Evolutionary conservation across 2,888 invertebrate genomes (phyloP), one percentile per base, ranked within the genome.

Genomic region (Ormyrus nitidulus): DNA sequence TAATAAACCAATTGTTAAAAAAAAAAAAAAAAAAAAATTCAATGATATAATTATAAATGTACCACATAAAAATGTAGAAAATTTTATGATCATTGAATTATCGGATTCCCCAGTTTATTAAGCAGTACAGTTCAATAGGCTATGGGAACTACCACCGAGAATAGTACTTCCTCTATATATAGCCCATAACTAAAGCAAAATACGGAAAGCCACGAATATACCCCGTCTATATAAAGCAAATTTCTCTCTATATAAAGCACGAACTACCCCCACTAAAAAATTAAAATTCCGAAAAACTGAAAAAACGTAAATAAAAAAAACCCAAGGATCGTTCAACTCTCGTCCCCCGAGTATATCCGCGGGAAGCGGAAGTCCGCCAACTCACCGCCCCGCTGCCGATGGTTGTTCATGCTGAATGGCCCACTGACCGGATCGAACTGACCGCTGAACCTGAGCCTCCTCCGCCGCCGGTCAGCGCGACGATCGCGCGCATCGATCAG

Each of bases 401-500:
- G 70, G 85, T 87, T 85, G 86, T 86, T 89, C 89, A 89, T 89
- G 88, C 86, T 89, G 87, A 86, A 86, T 89, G 88, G 87, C 88
- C 88, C 88, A 89, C 85, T 89, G 88, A 89, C 88, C 88, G 87
- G 86, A 88, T 88, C 88, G 88, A 88, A 89, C 89, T 90, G 89
- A 88, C 59, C 69, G 79, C 11, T 65, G 74, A 64, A 72, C 51
- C 54, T 76, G 53, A 59, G 46, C 48, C 51, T 11, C 34, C 46
- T 11, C 10, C 7, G 7, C 54, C 34, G 53, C 7, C 49, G 53
- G 8, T 48, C 34, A 1, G 70, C 54, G 34, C 68, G n/a, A 56
- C 51, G 58, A 13, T 8, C 8, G 54, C 44, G 59, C 7, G 8
- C 34, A 34, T 34, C 34, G 34, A 34, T 34, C 34, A 34, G 4